These are phyloP conservation scores for Microtus montanus DNA, from an alignment of 2,113 vertebrate genomes.

Conservation along the genomic window DNA sequence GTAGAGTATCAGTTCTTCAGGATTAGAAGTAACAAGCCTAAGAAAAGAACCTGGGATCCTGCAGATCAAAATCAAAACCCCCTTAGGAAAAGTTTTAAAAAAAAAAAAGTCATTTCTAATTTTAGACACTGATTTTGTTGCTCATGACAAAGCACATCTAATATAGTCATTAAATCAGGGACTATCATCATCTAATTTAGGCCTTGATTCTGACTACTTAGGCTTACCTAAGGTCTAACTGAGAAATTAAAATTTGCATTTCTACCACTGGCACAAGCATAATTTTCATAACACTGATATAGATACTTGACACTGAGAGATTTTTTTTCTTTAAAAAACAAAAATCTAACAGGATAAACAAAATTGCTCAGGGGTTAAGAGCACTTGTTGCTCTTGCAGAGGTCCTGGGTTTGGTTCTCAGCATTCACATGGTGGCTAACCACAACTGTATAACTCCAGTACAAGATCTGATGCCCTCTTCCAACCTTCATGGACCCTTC, in stretches of 20 bases:
- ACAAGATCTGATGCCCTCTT: background rate
- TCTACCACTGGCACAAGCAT: slow-evolving; percentile 54
- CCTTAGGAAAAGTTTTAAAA: slow-evolving; percentile 6
- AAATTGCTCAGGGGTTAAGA: background rate
- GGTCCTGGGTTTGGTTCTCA: background rate
- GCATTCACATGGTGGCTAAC: background rate
- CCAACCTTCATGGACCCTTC: background rate
- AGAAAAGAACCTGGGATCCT: slow-evolving; percentile 21
- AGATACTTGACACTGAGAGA: background rate
- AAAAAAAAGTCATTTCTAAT: slow-evolving; percentile 42
- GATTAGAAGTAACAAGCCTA: slow-evolving; percentile 11
- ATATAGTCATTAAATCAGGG: slow-evolving; percentile 61
- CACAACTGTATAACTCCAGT: background rate
- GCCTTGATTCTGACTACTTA: slow-evolving; percentile 58
- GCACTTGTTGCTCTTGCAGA: background rate
- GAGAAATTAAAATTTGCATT: slow-evolving; percentile 65
- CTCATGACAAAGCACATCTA: slow-evolving; percentile 66
- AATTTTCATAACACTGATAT: slow-evolving; percentile 44
- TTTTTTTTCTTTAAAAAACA: background rate
- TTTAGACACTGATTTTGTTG: slow-evolving; percentile 59
- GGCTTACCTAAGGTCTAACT: slow-evolving; percentile 47
- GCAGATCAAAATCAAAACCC: background rate
- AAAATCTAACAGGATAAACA: background rate
- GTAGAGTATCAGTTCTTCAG: slow-evolving; percentile 22
- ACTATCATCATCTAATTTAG: slow-evolving; percentile 65